Evolutionary conservation across 2,113 vertebrate species (phyloP), one percentile per base, ranked within the genome.

Genomic region (Callionymus lyra): DNA sequence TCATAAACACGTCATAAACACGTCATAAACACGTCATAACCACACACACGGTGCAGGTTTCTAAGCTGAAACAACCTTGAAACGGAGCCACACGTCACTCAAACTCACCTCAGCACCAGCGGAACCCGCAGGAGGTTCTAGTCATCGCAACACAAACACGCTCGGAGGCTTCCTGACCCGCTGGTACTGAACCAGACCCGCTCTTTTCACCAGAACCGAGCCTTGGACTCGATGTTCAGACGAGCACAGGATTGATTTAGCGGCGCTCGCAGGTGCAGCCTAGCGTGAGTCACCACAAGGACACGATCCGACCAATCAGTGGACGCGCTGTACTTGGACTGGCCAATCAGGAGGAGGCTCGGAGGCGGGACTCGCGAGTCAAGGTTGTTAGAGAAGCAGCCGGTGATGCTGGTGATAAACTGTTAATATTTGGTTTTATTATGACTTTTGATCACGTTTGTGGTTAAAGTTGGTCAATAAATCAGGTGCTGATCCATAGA

Each of bases 41-140:
- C n/a, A n/a, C n/a, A n/a, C n/a, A n/a, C n/a, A n/a, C n/a, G n/a
- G n/a, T n/a, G n/a, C n/a, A n/a, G n/a, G n/a, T n/a, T n/a, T n/a
- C n/a, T n/a, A 27, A 27, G 21, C 21, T 27, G 4, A 27, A 8
- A 27, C 21, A 27, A 27, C 21, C 21, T 27, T 27, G 21, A 27
- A 27, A 27, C 8, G 4, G 21, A 4, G 4, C 21, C 21, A 8
- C 21, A 27, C 21, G 11, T 21, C 16, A 10, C 6, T 13, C 1
- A 14, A 12, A 75, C 77, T 74, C 56, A 80, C 77, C 77, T 38
- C 48, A 31, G 52, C 31, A 6, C 12, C 34, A 64, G 53, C 54
- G 59, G 44, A 44, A 45, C 47, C 40, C 15, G 36, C 40, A 16
- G 33, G 36, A 31, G 6, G 39, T 33, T 40, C 17, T 6, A 47